Conservation (phyloP, 2,113 vertebrate genomes). For the Embiotoca jacksoni region DNA sequence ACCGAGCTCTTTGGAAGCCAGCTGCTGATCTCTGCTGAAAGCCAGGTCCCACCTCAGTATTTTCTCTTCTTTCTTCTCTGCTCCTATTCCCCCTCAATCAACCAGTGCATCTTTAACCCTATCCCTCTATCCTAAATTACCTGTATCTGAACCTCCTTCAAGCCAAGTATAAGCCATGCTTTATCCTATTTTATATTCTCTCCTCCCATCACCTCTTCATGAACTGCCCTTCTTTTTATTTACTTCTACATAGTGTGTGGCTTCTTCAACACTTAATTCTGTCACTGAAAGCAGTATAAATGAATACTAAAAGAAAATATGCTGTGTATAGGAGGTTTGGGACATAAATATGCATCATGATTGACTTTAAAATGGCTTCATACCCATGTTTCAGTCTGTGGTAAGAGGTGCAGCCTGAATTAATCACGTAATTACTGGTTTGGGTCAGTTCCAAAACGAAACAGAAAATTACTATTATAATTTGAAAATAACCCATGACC, state of each 20-base stretch:
- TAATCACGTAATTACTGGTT: constrained; percentile 43
- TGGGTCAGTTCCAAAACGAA: constrained; percentile 40
- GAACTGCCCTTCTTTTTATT: neutral
- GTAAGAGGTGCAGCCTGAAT: constrained; percentile 6
- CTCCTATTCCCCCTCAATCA: constrained; percentile 27
- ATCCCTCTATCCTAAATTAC: constrained; percentile 29
- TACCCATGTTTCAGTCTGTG: constrained; percentile 13
- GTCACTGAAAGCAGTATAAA: neutral
- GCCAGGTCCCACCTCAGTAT: constrained; percentile 25
- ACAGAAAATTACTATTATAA: constrained; percentile 19
- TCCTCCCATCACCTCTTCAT: constrained; percentile 1
- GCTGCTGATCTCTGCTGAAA: constrained; percentile 29
- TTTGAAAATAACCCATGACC: constrained; percentile 40
- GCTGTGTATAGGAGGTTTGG: neutral
- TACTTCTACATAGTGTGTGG: neutral
- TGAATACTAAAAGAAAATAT: neutral
- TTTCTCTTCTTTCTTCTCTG: constrained; percentile 29
- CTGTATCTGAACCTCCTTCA: constrained; percentile 16
- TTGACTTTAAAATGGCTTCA: constrained; percentile 15
- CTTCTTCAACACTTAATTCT: neutral
- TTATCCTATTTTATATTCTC: constrained; percentile 20
- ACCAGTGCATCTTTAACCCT: constrained; percentile 9
- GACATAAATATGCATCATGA: constrained; percentile 2
- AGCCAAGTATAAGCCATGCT: constrained; percentile 21
- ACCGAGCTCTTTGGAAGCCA: constrained; percentile 1